phyloP scores from a whole-genome alignment of 2,797 vertebrate species.

The Balearica regulorum region DNA sequence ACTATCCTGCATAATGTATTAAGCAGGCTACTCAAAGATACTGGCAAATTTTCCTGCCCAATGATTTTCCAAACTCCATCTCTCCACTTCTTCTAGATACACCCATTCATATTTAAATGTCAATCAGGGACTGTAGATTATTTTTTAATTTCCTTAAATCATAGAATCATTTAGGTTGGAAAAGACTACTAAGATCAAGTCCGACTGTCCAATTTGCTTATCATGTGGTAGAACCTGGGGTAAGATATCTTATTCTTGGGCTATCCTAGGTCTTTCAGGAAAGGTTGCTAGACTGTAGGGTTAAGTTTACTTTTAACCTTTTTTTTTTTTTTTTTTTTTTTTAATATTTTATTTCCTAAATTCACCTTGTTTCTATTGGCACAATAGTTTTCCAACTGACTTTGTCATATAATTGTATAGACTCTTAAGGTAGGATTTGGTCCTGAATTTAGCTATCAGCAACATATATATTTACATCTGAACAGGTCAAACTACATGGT shows the following conservation, averaged over 20 bases:
- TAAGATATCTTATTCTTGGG: neutral
- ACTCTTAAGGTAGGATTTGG: neutral
- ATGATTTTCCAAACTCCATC: neutral
- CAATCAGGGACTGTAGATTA: neutral
- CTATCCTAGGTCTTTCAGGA: neutral
- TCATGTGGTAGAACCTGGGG: neutral
- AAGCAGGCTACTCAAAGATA: neutral
- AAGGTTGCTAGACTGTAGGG: neutral
- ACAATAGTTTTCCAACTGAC: neutral
- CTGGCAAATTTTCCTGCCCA: neutral
- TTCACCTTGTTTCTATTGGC: neutral
- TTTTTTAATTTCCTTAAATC: neutral
- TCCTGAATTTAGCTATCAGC: neutral
- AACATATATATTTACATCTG: neutral
- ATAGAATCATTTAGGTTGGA: neutral
- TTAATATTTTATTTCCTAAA: neutral
- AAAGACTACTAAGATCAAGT: neutral
- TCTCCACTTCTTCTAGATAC: neutral
- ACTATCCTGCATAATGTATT: neutral
- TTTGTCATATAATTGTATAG: neutral
- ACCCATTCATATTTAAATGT: neutral
- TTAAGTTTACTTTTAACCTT: neutral
- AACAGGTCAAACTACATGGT: neutral
- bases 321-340: neutral
- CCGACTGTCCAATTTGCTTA: neutral